phyloP scores from a whole-genome alignment of 2,113 vertebrate species.

The Neoarius graeffei region DNA sequence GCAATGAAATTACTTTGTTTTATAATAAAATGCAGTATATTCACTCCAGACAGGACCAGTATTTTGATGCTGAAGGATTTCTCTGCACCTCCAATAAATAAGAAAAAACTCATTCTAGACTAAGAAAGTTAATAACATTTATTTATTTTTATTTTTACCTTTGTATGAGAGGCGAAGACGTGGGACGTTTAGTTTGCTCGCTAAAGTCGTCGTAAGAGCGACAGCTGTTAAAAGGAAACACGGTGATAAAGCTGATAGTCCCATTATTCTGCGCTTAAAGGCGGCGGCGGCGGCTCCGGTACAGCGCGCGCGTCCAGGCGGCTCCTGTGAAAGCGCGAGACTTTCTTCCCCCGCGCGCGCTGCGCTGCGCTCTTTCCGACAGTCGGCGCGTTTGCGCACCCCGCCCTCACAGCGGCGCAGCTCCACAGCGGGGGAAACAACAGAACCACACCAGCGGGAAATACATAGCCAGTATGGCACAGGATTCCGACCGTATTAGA shows the following conservation, averaged over 20 bases:
- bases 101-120: neutral
- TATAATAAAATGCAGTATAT: neutral
- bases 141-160: slow-evolving; percentile 41
- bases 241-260: slow-evolving; percentile 19
- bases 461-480: neutral
- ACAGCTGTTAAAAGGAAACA: slow-evolving; percentile 36
- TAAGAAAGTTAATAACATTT: neutral
- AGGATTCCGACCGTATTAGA: neutral
- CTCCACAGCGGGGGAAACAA: neutral
- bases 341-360: slow-evolving; percentile 21
- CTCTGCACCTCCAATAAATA: no score
- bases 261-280: slow-evolving; percentile 43
- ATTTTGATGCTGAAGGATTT: neutral
- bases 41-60: neutral
- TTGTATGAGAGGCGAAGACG: slow-evolving; percentile 60
- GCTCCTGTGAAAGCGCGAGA: slow-evolving; percentile 3
- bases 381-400: slow-evolving; percentile 26
- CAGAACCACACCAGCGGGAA: neutral
- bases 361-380: neutral
- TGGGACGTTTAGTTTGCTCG: slow-evolving; percentile 55
- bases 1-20: neutral
- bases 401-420: slow-evolving; percentile 32
- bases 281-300: neutral
- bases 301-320: slow-evolving; percentile 14
- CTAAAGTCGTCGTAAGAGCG: slow-evolving; percentile 26